These are phyloP conservation scores for Drosophila prostipennis DNA, from an alignment of 2,888 invertebrate species.

Conservation along the genomic window DNA sequence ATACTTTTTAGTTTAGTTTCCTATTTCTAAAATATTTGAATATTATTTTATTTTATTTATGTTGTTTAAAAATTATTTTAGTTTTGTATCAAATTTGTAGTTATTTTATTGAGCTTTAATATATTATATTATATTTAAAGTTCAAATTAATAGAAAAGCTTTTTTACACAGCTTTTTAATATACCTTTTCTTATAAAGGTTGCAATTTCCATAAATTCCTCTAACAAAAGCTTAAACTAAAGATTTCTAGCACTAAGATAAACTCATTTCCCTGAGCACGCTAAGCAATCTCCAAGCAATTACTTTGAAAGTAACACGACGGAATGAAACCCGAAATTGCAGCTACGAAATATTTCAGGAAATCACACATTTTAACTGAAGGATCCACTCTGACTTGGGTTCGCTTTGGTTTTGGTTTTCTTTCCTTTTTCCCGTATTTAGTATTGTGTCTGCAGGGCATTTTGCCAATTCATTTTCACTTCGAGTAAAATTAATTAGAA, in stretches of 20 bases:
- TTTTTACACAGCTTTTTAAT: too few species aligned
- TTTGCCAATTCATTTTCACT: constrained; percentile 75
- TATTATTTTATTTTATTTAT: too few species aligned
- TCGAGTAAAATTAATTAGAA: constrained; percentile 72
- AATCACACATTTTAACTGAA: constrained; percentile 34
- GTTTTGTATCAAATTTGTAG: too few species aligned
- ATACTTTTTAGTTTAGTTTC: too few species aligned
- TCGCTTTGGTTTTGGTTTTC: constrained; percentile 4
- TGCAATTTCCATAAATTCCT: background rate
- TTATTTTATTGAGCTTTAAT: too few species aligned
- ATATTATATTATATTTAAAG: background rate
- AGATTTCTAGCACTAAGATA: background rate
- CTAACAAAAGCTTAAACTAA: background rate
- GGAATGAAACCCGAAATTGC: constrained; percentile 19
- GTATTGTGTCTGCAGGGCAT: constrained; percentile 53
- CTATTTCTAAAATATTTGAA: too few species aligned
- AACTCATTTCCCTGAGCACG: background rate
- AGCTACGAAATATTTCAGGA: constrained; percentile 43
- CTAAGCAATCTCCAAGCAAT: constrained; percentile 11
- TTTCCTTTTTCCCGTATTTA: constrained; percentile 5
- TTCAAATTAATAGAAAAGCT: too few species aligned
- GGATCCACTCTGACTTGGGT: constrained; percentile 14
- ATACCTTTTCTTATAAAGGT: too few species aligned
- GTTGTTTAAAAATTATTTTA: too few species aligned
- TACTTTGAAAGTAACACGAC: constrained; percentile 17